Evolutionary conservation across 2,797 vertebrate genomes (phyloP).

Genomic region (Brachyalestes nurse): DNA sequence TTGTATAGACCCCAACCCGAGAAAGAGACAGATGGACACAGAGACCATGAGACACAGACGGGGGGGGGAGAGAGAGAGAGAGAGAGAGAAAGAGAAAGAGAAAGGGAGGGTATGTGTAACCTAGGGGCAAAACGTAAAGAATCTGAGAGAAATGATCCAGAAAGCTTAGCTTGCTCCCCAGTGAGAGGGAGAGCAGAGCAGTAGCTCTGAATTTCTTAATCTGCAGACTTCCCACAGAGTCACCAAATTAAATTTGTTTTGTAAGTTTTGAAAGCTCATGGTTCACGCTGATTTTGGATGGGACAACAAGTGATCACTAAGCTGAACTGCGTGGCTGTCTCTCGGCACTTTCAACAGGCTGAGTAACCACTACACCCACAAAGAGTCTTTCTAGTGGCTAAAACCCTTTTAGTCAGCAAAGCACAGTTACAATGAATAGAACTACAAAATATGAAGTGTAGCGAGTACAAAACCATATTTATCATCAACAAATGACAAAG

Average conservation of each 20-base stretch:
- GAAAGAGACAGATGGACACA: accelerated
- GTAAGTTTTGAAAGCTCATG: background rate
- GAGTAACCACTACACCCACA: no score
- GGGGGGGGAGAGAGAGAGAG: background rate
- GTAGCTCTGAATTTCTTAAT: conserved; percentile 44
- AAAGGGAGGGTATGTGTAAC: no score
- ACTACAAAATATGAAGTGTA: no score
- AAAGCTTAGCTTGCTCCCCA: no score
- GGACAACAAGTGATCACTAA: background rate
- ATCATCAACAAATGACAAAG: no score
- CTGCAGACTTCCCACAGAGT: conserved; percentile 41
- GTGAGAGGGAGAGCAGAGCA: background rate
- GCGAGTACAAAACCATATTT: no score
- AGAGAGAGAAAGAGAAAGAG: no score
- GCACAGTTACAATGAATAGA: no score
- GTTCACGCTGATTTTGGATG: background rate
- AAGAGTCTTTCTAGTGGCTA: background rate
- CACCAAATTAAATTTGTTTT: conserved; percentile 41
- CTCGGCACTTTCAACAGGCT: background rate
- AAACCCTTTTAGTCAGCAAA: no score
- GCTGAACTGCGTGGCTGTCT: background rate
- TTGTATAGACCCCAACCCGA: background rate
- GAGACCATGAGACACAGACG: accelerated
- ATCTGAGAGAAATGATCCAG: background rate
- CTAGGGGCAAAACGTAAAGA: no score